Evolutionary conservation across 2,113 vertebrate species (phyloP), one percentile per base, ranked within the genome.

Genomic region (Gnathonemus echidnorhynchus): DNA sequence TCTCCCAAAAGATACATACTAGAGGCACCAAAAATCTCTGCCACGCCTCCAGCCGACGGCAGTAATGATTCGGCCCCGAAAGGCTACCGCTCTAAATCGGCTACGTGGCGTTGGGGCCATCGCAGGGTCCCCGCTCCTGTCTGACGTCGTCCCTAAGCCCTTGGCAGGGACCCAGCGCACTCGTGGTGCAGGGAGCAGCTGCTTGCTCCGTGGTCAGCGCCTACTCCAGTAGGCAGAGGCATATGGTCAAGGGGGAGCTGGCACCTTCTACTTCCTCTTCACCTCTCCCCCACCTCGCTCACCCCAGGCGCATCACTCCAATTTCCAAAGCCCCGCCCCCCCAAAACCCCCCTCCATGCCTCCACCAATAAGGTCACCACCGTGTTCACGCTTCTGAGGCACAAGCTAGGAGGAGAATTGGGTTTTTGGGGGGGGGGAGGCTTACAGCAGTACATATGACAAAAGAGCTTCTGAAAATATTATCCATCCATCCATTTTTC

Each of bases 261-360:
- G 96, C 97, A 96, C 70, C 9, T 15, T 88, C 92, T 88, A 92
- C 94, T 97, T 97, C 96, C 97, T 96, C 80, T 94, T 95, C 92
- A 90, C 84, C 1, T 17, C 80, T 93, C 93, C 92, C 90, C 83
- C 2, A 90, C 90, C 46, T 93, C 92, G 88, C 88, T 91, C 49
- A 87, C 92, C 93, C 91, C 92, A 66, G 92, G 92, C 0, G 92
- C 92, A 89, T 87, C 86, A 92, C 91, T 93, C 88, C 62, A 70
- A 70, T 70, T 70, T 70, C 62, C 62, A 70, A 70, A 89, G 92
- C 91, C 93, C 93, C 93, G 92, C 90, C 84, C 91, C 90, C 31
- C 45, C 48, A 48, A 88, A 53, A 10, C 31, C 31, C 89, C 89
- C 91, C 91, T 89, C 93, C 56, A 92, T 70, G 93, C 89, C 27